These are phyloP conservation scores for Myiopsitta monachus DNA, from an alignment of 2,113 vertebrate species.

Conservation along the genomic window DNA sequence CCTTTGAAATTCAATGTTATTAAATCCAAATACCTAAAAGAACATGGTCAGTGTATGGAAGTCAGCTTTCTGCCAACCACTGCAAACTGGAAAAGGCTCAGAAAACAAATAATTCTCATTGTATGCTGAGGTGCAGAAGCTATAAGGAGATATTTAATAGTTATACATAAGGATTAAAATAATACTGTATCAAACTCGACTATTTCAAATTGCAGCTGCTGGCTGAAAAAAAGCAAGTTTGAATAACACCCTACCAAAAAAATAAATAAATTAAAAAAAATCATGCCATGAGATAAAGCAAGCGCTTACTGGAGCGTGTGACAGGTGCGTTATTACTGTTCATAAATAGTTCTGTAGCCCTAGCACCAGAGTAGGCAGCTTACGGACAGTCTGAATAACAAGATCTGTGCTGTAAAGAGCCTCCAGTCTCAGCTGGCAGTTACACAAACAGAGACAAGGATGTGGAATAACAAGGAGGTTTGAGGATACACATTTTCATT, in stretches of 20 bases:
- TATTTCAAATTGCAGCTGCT: background rate
- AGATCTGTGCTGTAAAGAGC: background rate
- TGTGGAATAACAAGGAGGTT: background rate
- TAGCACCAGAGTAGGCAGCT: background rate
- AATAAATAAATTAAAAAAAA: background rate
- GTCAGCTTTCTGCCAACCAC: background rate
- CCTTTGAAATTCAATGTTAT: background rate
- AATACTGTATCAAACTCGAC: background rate
- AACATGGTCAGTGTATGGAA: background rate
- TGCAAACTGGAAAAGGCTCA: background rate
- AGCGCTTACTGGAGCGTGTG: background rate
- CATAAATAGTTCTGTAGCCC: background rate
- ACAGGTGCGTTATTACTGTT: slow-evolving; percentile 11
- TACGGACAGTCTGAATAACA: background rate
- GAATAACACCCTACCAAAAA: background rate
- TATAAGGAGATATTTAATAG: background rate
- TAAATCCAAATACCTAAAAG: background rate
- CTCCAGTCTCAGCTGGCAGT: background rate
- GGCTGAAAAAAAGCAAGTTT: background rate
- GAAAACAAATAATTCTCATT: background rate
- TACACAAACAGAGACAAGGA: background rate
- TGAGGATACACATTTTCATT: background rate
- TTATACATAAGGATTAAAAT: background rate
- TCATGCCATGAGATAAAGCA: background rate
- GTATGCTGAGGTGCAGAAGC: background rate